Evolutionary conservation across 2,888 invertebrate species (phyloP).

Genomic region (Tanytarsus gracilentus): DNA sequence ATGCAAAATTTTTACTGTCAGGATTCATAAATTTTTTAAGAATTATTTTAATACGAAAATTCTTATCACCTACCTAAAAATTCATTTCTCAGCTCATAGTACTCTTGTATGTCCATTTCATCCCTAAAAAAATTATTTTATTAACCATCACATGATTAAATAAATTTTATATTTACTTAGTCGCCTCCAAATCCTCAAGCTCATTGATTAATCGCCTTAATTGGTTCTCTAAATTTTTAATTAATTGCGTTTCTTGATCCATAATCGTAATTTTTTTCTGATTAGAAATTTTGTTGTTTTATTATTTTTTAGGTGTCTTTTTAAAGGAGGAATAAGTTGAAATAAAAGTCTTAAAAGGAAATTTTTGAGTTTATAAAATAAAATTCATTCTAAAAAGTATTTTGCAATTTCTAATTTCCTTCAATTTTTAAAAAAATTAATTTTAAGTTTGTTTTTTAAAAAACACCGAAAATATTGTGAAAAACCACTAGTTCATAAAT

Average conservation of each 20-base stretch:
- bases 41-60: no score
- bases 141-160: background rate
- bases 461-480: no score
- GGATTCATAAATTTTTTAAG: no score
- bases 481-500: no score
- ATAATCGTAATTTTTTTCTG: background rate
- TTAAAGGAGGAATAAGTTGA: background rate
- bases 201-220: constrained; percentile 59
- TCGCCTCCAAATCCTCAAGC: constrained; percentile 58
- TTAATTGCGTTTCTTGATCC: constrained; percentile 39
- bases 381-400: no score
- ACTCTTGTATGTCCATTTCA: constrained; percentile 9
- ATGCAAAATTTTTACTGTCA: no score
- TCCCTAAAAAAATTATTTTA: background rate
- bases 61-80: no score
- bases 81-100: constrained; percentile 7
- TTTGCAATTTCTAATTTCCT: no score
- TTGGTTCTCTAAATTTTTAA: constrained; percentile 57
- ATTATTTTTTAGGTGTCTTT: background rate
- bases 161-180: constrained; percentile 46
- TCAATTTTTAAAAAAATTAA: no score
- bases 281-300: background rate
- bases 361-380: no score
- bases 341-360: no score
- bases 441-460: no score